Conservation (phyloP, 2,888 invertebrate species). For the Caenorhabditis sulstoni region DNA sequence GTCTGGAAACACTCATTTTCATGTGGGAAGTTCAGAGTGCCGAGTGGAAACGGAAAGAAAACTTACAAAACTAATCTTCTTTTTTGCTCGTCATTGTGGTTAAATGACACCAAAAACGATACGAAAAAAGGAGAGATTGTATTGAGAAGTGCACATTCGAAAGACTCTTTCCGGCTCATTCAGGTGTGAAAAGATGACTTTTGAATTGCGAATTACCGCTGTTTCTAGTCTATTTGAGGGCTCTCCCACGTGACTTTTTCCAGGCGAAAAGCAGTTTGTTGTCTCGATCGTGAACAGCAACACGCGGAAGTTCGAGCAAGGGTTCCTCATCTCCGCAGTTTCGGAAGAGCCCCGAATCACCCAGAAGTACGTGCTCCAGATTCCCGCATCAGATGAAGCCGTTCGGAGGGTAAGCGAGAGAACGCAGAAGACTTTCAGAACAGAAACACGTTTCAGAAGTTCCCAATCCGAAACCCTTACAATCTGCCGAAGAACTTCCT, state of each 20-base stretch:
- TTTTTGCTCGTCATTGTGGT: too few species aligned
- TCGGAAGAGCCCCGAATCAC: slow-evolving; percentile 50
- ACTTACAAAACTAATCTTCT: too few species aligned
- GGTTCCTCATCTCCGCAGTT: slow-evolving; percentile 28
- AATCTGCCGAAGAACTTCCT: slow-evolving; percentile 58
- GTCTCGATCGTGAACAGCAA: slow-evolving; percentile 48
- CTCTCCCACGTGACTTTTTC: slow-evolving; percentile 31
- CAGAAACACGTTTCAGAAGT: slow-evolving; percentile 42
- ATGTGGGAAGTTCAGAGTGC: too few species aligned
- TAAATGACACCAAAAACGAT: slow-evolving; percentile 8
- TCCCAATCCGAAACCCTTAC: slow-evolving; percentile 61
- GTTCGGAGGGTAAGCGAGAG: slow-evolving; percentile 14
- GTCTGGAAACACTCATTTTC: too few species aligned
- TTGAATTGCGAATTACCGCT: slow-evolving; percentile 13
- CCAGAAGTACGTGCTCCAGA: slow-evolving; percentile 32
- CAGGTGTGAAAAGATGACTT: slow-evolving; percentile 39
- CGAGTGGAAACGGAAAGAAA: neutral
- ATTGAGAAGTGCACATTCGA: neutral
- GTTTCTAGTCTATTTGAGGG: neutral
- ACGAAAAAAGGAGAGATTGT: slow-evolving; percentile 8
- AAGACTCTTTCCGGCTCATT: slow-evolving; percentile 31
- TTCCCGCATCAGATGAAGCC: slow-evolving; percentile 42
- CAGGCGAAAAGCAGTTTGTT: slow-evolving; percentile 43
- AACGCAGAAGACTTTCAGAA: neutral
- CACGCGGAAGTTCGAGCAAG: slow-evolving; percentile 21